A percentile compares a stretch with the other conserved stretches of the same genome.
Conservation (phyloP, 64 coral and sea anemone genomes). For the Catalaphyllia jardinei region DNA sequence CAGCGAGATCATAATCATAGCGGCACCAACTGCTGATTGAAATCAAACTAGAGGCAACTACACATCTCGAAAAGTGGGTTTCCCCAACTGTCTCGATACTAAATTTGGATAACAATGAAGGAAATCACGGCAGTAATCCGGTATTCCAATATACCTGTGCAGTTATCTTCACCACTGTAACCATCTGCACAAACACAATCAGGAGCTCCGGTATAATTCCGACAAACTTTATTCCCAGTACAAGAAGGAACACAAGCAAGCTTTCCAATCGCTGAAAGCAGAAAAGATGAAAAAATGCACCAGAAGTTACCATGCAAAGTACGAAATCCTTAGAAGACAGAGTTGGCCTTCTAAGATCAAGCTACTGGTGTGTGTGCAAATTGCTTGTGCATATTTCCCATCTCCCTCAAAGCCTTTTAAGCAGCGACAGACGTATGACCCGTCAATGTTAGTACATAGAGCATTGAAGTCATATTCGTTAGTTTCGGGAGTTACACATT, state of each 20-base stretch:
- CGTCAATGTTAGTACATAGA: conserved; percentile 22
- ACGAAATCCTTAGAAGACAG: too few species aligned
- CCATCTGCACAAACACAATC: conserved; percentile 29
- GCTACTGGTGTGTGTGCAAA: too few species aligned
- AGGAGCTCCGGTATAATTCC: conserved; percentile 1
- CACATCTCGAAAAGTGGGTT: too few species aligned
- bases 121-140: neutral
- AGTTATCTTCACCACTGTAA: conserved; percentile 16
- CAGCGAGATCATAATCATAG: too few species aligned
- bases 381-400: neutral
- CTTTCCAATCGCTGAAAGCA: neutral
- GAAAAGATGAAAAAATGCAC: too few species aligned
- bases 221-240: conserved; percentile 10
- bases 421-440: conserved; percentile 37
- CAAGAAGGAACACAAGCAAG: conserved; percentile 12
- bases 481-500: conserved; percentile 23
- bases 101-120: too few species aligned
- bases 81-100: too few species aligned
- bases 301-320: too few species aligned
- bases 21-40: too few species aligned
- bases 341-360: too few species aligned
- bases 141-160: conserved; percentile 4
- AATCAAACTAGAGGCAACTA: too few species aligned
- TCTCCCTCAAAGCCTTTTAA: conserved; percentile 11
- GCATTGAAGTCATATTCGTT: conserved; percentile 24